Percentiles rank a stretch among this genome's conserved stretches.
phyloP scores from a whole-genome alignment of 2,797 vertebrate species.

The Micromesistius poutassou region DNA sequence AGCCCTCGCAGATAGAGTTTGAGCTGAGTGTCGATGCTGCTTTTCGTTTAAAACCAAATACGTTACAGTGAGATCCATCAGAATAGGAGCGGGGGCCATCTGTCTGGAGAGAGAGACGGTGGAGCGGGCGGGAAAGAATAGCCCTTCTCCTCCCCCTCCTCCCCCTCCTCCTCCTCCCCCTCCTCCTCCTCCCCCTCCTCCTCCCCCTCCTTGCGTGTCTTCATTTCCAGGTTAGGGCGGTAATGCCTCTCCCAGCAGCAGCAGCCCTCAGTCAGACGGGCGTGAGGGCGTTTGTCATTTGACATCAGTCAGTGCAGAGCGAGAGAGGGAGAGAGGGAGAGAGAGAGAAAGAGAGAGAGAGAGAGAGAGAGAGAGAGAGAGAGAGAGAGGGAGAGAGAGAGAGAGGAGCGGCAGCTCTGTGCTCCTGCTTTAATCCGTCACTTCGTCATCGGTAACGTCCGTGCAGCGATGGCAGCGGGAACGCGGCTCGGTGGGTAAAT shows the following conservation, averaged over 20 bases:
- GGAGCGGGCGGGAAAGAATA: constrained; percentile 18
- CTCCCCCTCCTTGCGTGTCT: constrained; percentile 53
- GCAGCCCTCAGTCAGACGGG: constrained; percentile 39
- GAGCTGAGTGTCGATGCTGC: constrained; percentile 51
- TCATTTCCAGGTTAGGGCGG: constrained; percentile 50
- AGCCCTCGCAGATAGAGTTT: constrained; percentile 55
- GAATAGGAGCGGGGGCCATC: constrained; percentile 29
- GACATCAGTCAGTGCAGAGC: constrained; percentile 8
- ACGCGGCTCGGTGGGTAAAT: neutral
- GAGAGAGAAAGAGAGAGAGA: constrained; percentile 7
- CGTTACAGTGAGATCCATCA: constrained; percentile 57
- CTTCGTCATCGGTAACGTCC: constrained; percentile 27
- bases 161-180: constrained; percentile 25
- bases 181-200: constrained; percentile 15
- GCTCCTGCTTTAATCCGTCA: constrained; percentile 48
- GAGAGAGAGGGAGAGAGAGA: constrained; percentile 31
- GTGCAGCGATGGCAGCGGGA: constrained; percentile 5
- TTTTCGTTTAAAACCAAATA: constrained; percentile 67
- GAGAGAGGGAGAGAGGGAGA: constrained; percentile 36
- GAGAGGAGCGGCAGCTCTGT: neutral
- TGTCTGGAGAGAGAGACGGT: constrained; percentile 28
- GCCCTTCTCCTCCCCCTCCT: constrained; percentile 26
- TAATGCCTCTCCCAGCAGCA: neutral
- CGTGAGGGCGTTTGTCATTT: constrained; percentile 41
- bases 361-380: constrained; percentile 31